phyloP scores from a whole-genome alignment of 1,140 invertebrate genomes.

The Pectinophora gossypiella region DNA sequence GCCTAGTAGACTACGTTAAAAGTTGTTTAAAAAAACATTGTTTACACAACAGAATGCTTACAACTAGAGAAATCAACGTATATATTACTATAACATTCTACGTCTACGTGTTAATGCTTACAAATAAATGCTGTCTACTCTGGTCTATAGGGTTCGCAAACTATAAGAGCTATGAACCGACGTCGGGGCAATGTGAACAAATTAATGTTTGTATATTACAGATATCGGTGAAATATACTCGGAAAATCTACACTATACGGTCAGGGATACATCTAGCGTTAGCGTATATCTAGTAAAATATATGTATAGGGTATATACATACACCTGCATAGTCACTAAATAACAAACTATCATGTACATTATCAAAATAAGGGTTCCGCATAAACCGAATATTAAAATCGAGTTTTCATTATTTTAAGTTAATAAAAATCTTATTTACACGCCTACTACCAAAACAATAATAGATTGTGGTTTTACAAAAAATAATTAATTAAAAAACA shows the following conservation, averaged over 20 bases:
- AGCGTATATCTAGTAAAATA: constrained; percentile 39
- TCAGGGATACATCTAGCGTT: constrained; percentile 39
- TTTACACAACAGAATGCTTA: constrained; percentile 59
- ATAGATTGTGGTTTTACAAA: constrained; percentile 44
- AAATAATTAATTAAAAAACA: constrained; percentile 44
- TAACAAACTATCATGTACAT: constrained; percentile 65
- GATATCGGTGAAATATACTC: too few relatives aligned
- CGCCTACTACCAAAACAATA: constrained; percentile 48
- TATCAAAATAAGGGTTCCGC: constrained; percentile 24
- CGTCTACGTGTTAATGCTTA: constrained; percentile 59
- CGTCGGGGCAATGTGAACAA: too few relatives aligned
- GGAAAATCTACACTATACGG: not conserved
- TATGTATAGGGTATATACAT: constrained; percentile 48
- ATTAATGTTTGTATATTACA: too few relatives aligned
- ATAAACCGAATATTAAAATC: constrained; percentile 13
- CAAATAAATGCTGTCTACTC: constrained; percentile 62
- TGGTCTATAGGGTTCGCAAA: constrained; percentile 27
- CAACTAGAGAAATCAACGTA: constrained; percentile 69
- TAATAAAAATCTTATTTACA: constrained; percentile 72
- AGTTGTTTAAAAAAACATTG: constrained; percentile 39
- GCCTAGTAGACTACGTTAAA: constrained; percentile 22
- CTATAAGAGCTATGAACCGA: not conserved
- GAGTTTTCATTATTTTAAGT: constrained; percentile 24
- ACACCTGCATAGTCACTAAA: constrained; percentile 63
- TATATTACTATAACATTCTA: constrained; percentile 74